These are phyloP conservation scores for Pseudorhombus dupliciocellatus DNA, from an alignment of 2,113 vertebrate genomes.

Conservation along the genomic window DNA sequence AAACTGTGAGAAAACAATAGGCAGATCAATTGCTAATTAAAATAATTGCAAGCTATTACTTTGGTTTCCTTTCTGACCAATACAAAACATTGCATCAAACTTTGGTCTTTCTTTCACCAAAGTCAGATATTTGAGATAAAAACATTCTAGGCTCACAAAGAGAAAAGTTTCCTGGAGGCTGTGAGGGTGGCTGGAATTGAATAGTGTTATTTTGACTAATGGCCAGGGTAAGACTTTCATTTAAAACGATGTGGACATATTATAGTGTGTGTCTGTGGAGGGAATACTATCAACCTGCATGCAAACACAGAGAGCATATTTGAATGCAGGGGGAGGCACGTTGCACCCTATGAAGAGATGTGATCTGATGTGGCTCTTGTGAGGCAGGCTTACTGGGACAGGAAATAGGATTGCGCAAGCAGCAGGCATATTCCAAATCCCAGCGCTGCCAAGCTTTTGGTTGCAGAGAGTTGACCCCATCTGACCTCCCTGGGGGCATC, in stretches of 20 bases:
- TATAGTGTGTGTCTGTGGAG: neutral
- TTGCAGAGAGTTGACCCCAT: constrained; percentile 55
- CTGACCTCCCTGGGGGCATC: constrained; percentile 41
- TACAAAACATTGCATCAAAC: neutral
- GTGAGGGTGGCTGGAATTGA: neutral
- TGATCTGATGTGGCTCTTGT: constrained; percentile 63
- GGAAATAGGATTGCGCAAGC: constrained; percentile 48
- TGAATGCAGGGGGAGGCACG: constrained; percentile 34
- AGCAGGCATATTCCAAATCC: constrained; percentile 45
- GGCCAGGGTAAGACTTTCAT: neutral
- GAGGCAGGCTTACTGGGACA: constrained; percentile 45
- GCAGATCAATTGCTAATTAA: neutral
- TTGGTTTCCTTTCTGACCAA: neutral
- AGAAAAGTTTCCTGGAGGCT: neutral
- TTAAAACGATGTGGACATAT: constrained; percentile 7
- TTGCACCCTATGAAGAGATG: constrained; percentile 51
- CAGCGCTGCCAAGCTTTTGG: constrained; percentile 41
- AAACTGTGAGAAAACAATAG: neutral
- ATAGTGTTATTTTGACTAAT: neutral
- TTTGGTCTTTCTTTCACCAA: neutral
- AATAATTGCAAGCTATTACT: neutral
- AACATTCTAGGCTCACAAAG: neutral
- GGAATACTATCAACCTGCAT: neutral
- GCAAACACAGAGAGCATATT: constrained; percentile 15
- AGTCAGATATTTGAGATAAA: too few species aligned